phyloP scores from a whole-genome alignment of 2,888 invertebrate species.

The Empis livida region DNA sequence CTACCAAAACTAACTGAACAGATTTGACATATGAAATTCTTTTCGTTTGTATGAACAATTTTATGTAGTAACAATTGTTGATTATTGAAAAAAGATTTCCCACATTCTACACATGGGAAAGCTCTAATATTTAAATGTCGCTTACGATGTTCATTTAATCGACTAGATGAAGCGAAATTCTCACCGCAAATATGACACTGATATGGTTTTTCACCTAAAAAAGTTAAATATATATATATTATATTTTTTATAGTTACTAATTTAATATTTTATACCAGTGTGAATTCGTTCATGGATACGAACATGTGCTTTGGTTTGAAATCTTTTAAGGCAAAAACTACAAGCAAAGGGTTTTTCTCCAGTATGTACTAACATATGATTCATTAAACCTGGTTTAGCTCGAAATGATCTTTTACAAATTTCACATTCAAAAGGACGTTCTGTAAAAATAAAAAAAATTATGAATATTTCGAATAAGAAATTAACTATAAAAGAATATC shows the following conservation, averaged over 20 bases:
- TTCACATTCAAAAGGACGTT: neutral
- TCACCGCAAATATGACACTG: neutral
- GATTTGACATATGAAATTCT: conserved; percentile 25
- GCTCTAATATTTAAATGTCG: neutral
- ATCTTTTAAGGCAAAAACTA: neutral
- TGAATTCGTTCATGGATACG: neutral
- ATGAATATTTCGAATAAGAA: too few relatives aligned
- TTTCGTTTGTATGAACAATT: conserved; percentile 24
- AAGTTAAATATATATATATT: neutral
- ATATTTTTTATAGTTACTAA: neutral
- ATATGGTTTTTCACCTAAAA: conserved; percentile 1
- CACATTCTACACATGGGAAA: conserved; percentile 23
- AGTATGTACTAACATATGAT: neutral
- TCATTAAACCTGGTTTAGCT: neutral
- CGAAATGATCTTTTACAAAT: neutral
- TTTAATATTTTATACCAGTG: neutral
- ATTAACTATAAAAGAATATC: too few relatives aligned
- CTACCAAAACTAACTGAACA: conserved; percentile 13
- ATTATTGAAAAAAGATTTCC: conserved; percentile 26
- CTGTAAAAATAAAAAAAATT: neutral
- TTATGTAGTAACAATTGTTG: conserved; percentile 29
- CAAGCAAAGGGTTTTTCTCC: neutral
- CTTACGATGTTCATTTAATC: neutral
- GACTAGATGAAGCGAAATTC: neutral
- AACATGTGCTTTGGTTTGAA: neutral